A percentile compares a stretch with the other conserved stretches of the same genome.
phyloP scores from a whole-genome alignment of 2,113 vertebrate genomes.

The Perccottus glenii region DNA sequence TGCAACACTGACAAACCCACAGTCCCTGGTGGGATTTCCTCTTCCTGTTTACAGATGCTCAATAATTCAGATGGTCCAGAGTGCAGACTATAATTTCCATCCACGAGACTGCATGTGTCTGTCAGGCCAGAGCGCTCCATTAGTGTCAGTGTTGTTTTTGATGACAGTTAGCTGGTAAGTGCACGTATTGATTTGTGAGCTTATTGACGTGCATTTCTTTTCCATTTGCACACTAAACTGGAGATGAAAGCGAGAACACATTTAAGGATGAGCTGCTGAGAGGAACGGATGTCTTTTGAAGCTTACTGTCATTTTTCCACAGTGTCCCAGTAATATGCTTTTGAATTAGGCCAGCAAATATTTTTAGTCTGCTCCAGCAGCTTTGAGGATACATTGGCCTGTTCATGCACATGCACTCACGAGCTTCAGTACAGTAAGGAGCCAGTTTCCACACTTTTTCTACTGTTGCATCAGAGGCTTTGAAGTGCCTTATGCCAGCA shows the following conservation, averaged over 20 bases:
- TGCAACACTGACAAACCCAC: conserved; percentile 9
- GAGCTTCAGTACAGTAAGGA: conserved; percentile 44
- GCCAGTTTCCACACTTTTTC: conserved; percentile 51
- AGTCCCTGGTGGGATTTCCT: conserved; percentile 44
- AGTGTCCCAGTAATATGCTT: conserved; percentile 28
- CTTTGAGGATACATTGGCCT: conserved; percentile 17
- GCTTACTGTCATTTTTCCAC: conserved; percentile 4
- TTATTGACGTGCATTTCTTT: conserved; percentile 46
- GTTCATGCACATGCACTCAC: too few species aligned
- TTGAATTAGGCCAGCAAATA: conserved; percentile 61
- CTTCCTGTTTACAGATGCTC: conserved; percentile 70
- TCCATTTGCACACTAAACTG: conserved; percentile 48
- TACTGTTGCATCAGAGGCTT: conserved; percentile 62
- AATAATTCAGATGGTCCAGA: conserved; percentile 72
- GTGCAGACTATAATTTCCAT: conserved; percentile 55
- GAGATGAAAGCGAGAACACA: conserved; percentile 23
- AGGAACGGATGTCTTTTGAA: conserved; percentile 20
- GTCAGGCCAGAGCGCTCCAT: conserved; percentile 62
- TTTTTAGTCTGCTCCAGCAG: conserved; percentile 47
- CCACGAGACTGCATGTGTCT: conserved; percentile 25
- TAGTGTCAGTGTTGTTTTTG: conserved; percentile 65
- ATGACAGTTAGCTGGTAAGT: conserved; percentile 67
- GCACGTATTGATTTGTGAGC: conserved; percentile 67
- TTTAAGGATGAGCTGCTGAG: conserved; percentile 1
- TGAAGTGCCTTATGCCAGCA: conserved; percentile 44